Evolutionary conservation across 2,888 invertebrate species (phyloP), one percentile per base, ranked within the genome.

Genomic region (Pristionchus fissidentatus): DNA sequence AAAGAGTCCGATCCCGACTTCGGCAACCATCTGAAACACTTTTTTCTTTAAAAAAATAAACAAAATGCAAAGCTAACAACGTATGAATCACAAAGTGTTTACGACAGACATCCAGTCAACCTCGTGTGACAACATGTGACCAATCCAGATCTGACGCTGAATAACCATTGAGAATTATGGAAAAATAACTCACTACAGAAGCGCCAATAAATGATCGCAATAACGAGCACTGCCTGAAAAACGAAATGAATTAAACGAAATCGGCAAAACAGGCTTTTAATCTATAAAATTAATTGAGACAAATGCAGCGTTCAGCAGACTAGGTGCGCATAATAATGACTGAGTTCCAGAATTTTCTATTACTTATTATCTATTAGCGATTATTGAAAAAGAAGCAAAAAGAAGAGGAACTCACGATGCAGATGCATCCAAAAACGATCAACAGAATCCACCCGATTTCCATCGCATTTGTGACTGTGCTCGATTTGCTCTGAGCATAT

Each of bases 171-270:
- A n/a, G n/a, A n/a, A n/a, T n/a, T n/a, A n/a, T n/a, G n/a, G n/a
- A n/a, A n/a, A n/a, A 4, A 29, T 26, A 70, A 77, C 75, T 77
- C 49, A 77, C 75, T 77, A 29, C 75, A 77, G 35, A 77, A 77
- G 4, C 35, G 32, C 75, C 75, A 77, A 32, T 49, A 46, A 49
- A 77, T 77, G 35, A 77, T 19, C 15, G 32, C 75, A 22, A 77
- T 77, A 15, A 77, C 49, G 22, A 77, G 7, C 10, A 49, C 49
- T 0, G 75, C 75, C 75, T 77, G 49, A 77, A 77, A 29, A 29
- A 29, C 3, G 29, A 55, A 46, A 46, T 46, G 46, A 46, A 46
- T 10, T 46, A 46, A 46, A 10, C 15, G 46, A 7, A 15, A 7
- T 46, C 15, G 10, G 10, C 26, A 29, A 29, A 60, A 19, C 60